Evolutionary conservation across 2,888 invertebrate species (phyloP), one percentile per base, ranked within the genome.

Genomic region (Mimumesa dahlbomi): DNA sequence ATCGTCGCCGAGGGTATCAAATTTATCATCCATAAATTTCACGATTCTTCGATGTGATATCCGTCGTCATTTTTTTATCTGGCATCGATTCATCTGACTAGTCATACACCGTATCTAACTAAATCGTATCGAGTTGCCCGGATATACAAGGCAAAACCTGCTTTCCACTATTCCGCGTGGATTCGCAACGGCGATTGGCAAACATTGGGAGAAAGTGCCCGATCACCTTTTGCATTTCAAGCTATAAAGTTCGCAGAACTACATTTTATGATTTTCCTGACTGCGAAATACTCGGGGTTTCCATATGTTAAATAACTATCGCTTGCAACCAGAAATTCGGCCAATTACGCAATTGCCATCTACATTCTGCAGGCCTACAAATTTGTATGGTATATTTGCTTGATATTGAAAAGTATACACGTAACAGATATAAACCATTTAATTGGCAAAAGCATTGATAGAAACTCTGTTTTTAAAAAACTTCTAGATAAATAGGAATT

Each of bases 111-210:
- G 43, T 49, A 19, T 56, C 62, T 57, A 58, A 71, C 50, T 43
- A 22, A 67, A 56, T 71, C 7, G 56, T 42, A 61, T 50, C 18
- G 56, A 53, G 6, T 64, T 49, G 36, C 21, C 31, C 14, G 45
- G 42, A 19, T 21, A 59, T 14, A 29, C 38, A 40, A 38, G 34
- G 25, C 34, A 25, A 56, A 53, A 50, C 53, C 43, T 43, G 52
- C 64, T 73, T 68, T 73, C 70, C 65, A 62, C 54, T 73, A 77
- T 66, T 69, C 49, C 45, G 31, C n/a, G 7, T 38, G 50, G 50
- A 65, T 71, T 61, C 14, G 19, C 42, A 21, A 29, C 50, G 29
- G 38, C 18, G 46, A 34, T 42, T 31, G 38, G n/a, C 13, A 38
- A 52, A 43, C 53, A 59, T 53, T 56, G 38, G 18, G 66, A 66